Evolutionary conservation across 2,888 invertebrate genomes (phyloP).

Genomic region (Orthosia incerta): DNA sequence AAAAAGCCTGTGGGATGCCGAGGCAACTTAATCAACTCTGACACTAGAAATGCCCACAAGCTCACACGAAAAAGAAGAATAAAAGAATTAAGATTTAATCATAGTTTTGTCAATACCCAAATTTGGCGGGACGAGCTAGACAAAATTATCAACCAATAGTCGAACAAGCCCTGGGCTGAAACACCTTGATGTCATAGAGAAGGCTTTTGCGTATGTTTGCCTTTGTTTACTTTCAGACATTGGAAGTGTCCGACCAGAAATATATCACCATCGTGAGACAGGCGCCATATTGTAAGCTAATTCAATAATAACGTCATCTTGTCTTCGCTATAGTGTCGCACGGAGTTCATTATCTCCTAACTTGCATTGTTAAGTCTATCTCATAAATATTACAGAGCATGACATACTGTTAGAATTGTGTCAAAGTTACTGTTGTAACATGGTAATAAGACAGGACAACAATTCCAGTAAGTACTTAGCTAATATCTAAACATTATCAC

Average conservation of each 20-base stretch:
- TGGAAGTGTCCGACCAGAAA: neutral
- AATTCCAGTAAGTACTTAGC: neutral
- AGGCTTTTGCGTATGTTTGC: neutral
- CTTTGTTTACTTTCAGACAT: neutral
- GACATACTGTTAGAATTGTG: slow-evolving; percentile 26
- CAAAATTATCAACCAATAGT: too few species aligned
- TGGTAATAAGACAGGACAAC: neutral
- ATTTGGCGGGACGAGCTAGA: too few species aligned
- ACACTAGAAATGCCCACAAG: too few species aligned
- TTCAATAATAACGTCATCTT: slow-evolving; percentile 40
- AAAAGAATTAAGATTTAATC: too few species aligned
- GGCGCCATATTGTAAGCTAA: slow-evolving; percentile 48
- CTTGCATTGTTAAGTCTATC: slow-evolving; percentile 38
- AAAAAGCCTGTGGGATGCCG: too few species aligned
- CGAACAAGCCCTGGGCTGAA: too few species aligned
- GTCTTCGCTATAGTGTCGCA: slow-evolving; percentile 32
- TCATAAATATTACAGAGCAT: slow-evolving; percentile 39
- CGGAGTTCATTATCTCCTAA: slow-evolving; percentile 31
- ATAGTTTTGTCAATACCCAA: too few species aligned
- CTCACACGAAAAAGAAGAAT: too few species aligned
- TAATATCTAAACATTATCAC: neutral
- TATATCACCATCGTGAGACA: neutral
- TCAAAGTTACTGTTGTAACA: neutral
- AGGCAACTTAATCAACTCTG: too few species aligned
- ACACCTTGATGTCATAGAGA: too few species aligned